Evolutionary conservation across 1,140 invertebrate species (phyloP), one percentile per base, ranked within the genome.

Genomic region (Anastrepha ludens): DNA sequence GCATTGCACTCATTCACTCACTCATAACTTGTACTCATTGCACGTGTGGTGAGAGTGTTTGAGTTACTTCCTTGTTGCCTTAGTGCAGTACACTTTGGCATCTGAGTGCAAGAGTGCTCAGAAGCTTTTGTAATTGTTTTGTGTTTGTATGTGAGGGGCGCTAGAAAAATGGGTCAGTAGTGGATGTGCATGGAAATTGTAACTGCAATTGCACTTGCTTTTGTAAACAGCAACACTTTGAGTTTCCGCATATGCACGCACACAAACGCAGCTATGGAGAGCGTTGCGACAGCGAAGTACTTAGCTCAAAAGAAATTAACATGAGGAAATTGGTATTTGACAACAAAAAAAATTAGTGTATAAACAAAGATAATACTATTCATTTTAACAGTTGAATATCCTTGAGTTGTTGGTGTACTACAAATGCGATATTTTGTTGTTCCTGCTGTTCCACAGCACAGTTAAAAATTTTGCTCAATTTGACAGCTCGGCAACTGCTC

Each of bases 141-240:
- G 60, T 86, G 62, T 50, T 39, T 50, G 7, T 55, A 8, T 3
- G 47, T 67, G 86, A 20, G 9, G 8, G 50, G 58, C n/a, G 58
- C 59, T 65, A 87, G n/a, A 87, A 55, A 87, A 87, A 67, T 88
- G 86, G 88, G 88, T 88, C 88, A 88, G 88, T 88, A 88, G 87
- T 88, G 64, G 81, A 58, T 87, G 44, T 67, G 20, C 47, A 44
- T 70, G 67, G 15, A 44, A 41, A 62, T 62, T 62, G 44, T 6
- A 29, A 55, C 8, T 81, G 74, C 47, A 74, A 87, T 65, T 41
- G 74, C 74, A 87, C 29, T 87, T 85, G 65, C 17, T 8, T 8
- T 2, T 55, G 50, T 11, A 55, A 62, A 67, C 67, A 59, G 59
- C 39, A 87, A 78, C 47, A 60, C 13, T 78, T 87, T 81, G 55